Percentiles rank a stretch among this genome's conserved stretches.
Evolutionary conservation across 2,113 vertebrate genomes (phyloP).

Genomic region (Chloropsis hardwickii): DNA sequence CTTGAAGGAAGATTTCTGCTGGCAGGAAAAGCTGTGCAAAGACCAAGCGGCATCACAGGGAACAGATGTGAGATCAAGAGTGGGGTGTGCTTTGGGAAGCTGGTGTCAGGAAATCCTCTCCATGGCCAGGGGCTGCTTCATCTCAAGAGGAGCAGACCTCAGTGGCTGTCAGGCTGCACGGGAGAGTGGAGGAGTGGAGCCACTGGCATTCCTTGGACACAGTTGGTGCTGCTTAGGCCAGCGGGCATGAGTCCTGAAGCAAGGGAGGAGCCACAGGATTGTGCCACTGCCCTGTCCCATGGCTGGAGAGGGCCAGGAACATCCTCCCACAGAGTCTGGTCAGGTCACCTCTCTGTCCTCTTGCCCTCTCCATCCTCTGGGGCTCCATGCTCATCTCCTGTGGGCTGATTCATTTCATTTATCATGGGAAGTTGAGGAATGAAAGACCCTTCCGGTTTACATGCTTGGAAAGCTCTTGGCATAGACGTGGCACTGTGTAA

Average conservation of each 20-base stretch:
- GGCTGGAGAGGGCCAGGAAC: not conserved
- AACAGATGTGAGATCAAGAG: not conserved
- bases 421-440: not conserved
- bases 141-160: not conserved
- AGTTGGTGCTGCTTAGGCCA: not conserved
- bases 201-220: not conserved
- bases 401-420: not conserved
- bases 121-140: not conserved
- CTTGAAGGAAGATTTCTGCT: not conserved
- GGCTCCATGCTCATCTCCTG: rapidly evolving
- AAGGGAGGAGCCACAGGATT: not conserved
- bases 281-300: not conserved
- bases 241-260: not conserved
- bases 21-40: not conserved
- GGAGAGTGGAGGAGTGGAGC: not conserved
- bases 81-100: rapidly evolving
- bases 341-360: not conserved
- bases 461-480: not conserved
- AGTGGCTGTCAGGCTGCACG: not conserved
- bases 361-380: not conserved
- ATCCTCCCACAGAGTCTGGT: not conserved
- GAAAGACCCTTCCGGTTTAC: not conserved
- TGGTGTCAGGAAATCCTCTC: not conserved
- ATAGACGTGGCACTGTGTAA: not conserved
- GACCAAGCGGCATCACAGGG: not conserved